Conservation (phyloP, 2,888 invertebrate genomes). For the Brenthis ino region DNA sequence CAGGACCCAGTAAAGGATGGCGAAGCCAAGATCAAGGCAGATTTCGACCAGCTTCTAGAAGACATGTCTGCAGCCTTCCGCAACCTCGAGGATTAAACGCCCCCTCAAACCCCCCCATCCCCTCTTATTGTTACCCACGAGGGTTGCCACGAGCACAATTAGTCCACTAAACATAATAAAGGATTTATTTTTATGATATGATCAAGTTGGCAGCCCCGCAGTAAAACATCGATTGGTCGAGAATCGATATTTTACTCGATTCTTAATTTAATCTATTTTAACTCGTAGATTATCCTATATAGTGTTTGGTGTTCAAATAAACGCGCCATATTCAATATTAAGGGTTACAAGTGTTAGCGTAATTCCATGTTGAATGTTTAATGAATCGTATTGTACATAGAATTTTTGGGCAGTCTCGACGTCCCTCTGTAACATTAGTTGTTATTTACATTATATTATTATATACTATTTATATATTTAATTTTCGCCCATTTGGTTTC, state of each 20-base stretch:
- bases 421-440: constrained; percentile 35
- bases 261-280: constrained; percentile 5
- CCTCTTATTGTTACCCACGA: neutral
- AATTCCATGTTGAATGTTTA: constrained; percentile 18
- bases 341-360: constrained; percentile 32
- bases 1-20: constrained; percentile 99
- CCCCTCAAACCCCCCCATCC: constrained; percentile 5
- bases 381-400: constrained; percentile 37
- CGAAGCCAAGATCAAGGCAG: constrained; percentile 97
- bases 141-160: neutral
- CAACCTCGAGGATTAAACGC: constrained; percentile 95
- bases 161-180: neutral
- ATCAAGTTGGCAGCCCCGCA: neutral
- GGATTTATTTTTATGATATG: neutral
- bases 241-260: constrained; percentile 27
- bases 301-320: constrained; percentile 1
- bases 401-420: constrained; percentile 24
- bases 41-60: constrained; percentile 98
- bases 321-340: constrained; percentile 8
- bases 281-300: constrained; percentile 11
- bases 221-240: constrained; percentile 36
- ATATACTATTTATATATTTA: constrained; percentile 14
- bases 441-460: constrained; percentile 36
- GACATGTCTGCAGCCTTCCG: constrained; percentile 98
- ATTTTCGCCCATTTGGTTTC: constrained; percentile 56